Evolutionary conservation across 2,888 invertebrate genomes (phyloP).

Genomic region (Eucera pruinosa): DNA sequence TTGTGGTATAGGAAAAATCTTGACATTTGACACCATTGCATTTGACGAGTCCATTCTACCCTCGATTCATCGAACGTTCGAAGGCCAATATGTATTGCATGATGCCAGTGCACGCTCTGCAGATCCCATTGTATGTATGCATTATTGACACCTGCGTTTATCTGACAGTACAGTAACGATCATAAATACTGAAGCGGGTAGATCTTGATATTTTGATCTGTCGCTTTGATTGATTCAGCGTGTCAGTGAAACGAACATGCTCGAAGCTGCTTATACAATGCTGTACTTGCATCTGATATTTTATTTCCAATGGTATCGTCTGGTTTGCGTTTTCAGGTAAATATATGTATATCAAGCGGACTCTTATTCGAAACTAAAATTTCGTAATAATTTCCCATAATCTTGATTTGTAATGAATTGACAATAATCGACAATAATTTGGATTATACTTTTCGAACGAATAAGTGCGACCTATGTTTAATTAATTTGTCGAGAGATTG

Average conservation of each 20-base stretch:
- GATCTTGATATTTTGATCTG: conserved; percentile 41
- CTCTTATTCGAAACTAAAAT: not conserved
- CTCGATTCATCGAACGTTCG: conserved; percentile 48
- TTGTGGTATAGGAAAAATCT: conserved; percentile 74
- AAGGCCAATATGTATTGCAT: conserved; percentile 42
- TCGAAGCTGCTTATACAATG: conserved; percentile 6
- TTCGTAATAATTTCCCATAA: too few relatives aligned
- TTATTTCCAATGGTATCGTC: not conserved
- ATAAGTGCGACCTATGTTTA: too few relatives aligned
- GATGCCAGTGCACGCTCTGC: conserved; percentile 26
- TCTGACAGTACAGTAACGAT: conserved; percentile 42
- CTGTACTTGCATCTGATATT: not conserved
- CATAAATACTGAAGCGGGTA: conserved; percentile 38
- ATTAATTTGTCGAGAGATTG: too few relatives aligned
- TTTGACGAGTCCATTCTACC: conserved; percentile 56
- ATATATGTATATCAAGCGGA: not conserved
- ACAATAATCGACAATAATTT: too few relatives aligned
- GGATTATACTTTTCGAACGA: too few relatives aligned
- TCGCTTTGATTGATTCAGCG: conserved; percentile 30
- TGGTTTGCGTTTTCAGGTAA: not conserved
- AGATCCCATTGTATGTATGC: conserved; percentile 38
- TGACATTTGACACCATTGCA: conserved; percentile 57
- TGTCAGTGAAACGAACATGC: not conserved
- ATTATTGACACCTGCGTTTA: conserved; percentile 42
- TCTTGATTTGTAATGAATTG: too few relatives aligned